Evolutionary conservation across 2,888 invertebrate genomes (phyloP).

Genomic region (Yponomeuta plumbellus): DNA sequence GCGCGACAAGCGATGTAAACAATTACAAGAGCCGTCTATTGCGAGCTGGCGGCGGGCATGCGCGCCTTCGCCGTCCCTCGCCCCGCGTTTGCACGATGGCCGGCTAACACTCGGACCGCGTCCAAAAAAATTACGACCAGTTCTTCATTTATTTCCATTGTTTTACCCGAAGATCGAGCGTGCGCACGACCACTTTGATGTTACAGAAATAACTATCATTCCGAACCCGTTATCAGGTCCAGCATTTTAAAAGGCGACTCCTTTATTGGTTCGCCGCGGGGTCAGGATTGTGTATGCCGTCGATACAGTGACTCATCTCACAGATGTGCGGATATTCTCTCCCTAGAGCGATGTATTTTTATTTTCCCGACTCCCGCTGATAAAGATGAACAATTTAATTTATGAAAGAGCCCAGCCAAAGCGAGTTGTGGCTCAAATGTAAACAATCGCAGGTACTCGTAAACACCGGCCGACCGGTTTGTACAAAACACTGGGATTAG

Average conservation of each 20-base stretch:
- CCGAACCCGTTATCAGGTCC: conserved; percentile 37
- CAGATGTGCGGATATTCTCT: conserved; percentile 18
- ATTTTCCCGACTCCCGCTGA: conserved; percentile 7
- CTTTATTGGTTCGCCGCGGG: conserved; percentile 9
- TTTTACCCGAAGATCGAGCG: conserved; percentile 37
- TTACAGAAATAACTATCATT: conserved; percentile 57
- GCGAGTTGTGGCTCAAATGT: not conserved
- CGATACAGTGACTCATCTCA: conserved; percentile 15
- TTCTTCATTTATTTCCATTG: conserved; percentile 56
- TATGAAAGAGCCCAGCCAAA: not conserved
- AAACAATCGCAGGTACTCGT: not conserved
- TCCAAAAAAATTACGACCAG: conserved; percentile 45
- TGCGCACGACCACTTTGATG: conserved; percentile 56
- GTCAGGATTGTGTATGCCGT: conserved; percentile 17
- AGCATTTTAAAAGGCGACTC: not conserved
- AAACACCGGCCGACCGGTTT: not conserved
- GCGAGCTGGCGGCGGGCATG: conserved; percentile 6
- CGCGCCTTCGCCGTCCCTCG: not conserved
- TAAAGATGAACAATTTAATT: conserved; percentile 5
- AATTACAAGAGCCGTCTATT: conserved; percentile 30
- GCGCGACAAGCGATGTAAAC: conserved; percentile 38
- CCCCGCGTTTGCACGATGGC: conserved; percentile 33
- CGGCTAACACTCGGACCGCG: conserved; percentile 40
- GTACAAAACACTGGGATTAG: not conserved
- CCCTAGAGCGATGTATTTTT: conserved; percentile 12